Base-by-base conservation (phyloP, 2,888 invertebrate genomes). In the Lysandra coridon region DNA sequence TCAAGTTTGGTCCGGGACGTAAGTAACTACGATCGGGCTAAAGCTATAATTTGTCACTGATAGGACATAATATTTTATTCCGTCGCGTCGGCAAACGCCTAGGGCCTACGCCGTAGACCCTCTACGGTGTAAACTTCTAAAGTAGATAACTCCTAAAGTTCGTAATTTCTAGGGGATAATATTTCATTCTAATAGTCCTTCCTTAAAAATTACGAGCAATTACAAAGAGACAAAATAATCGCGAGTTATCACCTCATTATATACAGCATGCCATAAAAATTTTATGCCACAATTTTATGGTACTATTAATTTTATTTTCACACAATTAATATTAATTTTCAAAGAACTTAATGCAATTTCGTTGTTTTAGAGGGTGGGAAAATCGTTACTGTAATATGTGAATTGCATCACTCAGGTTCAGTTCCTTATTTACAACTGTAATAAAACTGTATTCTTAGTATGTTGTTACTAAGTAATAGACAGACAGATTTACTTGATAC, bases 271-370 rank as follows among this genome's bases (percentile, higher is more conserved):
- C 30, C 14, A 69, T 69, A 69, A 69, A 33, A 69, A 17, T 5
- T 69, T 33, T 69, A 69, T 69, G 4, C 33, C 69, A 30, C 12
- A 44, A 23, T 75, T 75, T 49, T 75, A 75, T 75, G 30, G 75
- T 37, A 75, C 75, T 75, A 75, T 75, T 75, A 49, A 75, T 14
- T 75, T 23, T 49, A 75, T 75, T 75, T 75, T 75, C 75, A 49
- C 75, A 75, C 49, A 30, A 23, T 44, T 10, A 44, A 23, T 30
- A 49, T 75, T 44, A 44, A 44, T 75, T 75, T 49, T 75, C 23
- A 23, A 75, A 23, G 75, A 75, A 75, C 12, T 49, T 53, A 75
- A 75, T 75, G 69, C 69, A 37, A 69, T 69, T 69, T 69, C 14
- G 12, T 69, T 69, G 69, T 69, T 37, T 33, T 69, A 14, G 5